Evolutionary conservation across 2,888 invertebrate genomes (phyloP).

Genomic region (Ephialtes manifestator): DNA sequence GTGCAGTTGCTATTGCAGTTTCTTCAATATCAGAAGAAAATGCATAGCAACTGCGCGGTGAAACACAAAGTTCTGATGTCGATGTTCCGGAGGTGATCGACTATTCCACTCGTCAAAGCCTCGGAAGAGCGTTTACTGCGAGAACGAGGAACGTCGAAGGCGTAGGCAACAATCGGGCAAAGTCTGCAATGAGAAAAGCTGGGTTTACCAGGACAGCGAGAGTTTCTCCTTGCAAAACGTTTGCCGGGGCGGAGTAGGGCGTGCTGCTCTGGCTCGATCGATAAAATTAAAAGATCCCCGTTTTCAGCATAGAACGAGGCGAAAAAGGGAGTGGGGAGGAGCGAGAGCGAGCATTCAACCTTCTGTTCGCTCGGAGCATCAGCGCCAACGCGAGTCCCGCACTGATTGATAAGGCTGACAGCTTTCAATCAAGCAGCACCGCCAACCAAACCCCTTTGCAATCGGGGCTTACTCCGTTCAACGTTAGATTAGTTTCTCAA

Average conservation of each 20-base stretch:
- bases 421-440: constrained; percentile 64
- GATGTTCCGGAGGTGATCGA: constrained; percentile 9
- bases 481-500: constrained; percentile 57
- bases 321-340: not conserved
- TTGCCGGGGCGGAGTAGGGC: constrained; percentile 52
- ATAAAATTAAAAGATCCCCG: constrained; percentile 65
- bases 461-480: constrained; percentile 44
- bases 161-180: constrained; percentile 12
- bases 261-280: constrained; percentile 59
- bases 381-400: constrained; percentile 27
- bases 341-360: constrained; percentile 44
- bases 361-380: constrained; percentile 37
- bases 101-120: not conserved
- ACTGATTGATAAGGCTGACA: constrained; percentile 66
- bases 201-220: constrained; percentile 11
- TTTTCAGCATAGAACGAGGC: constrained; percentile 34
- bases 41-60: not conserved
- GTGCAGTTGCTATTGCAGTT: too few relatives aligned
- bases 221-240: constrained; percentile 9
- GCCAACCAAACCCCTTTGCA: constrained; percentile 22
- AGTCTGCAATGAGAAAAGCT: constrained; percentile 46
- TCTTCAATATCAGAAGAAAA: not conserved
- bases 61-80: constrained; percentile 15
- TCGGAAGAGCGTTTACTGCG: constrained; percentile 23
- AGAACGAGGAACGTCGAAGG: not conserved